phyloP scores from a whole-genome alignment of 2,113 vertebrate genomes.

The Lepus americanus region DNA sequence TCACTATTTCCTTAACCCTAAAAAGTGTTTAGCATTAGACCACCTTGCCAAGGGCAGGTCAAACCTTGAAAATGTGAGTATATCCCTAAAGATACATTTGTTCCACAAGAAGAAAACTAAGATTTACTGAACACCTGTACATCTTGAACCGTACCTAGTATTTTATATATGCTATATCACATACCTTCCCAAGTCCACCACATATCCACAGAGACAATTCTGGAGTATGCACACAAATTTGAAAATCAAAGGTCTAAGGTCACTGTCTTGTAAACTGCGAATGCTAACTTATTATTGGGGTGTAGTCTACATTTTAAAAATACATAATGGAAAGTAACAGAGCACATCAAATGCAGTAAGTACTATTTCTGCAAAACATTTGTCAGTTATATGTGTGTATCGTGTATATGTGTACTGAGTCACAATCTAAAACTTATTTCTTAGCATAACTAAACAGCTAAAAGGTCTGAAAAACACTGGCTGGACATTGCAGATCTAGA shows the following conservation, averaged over 20 bases:
- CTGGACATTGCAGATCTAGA: slow-evolving; percentile 6
- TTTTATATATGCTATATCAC: not conserved
- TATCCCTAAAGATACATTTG: slow-evolving; percentile 9
- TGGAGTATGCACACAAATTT: slow-evolving; percentile 31
- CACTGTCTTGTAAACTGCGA: slow-evolving; percentile 39
- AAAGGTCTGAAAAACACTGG: slow-evolving; percentile 43
- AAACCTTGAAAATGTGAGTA: slow-evolving; percentile 36
- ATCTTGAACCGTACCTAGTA: not conserved
- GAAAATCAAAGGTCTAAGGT: slow-evolving; percentile 41
- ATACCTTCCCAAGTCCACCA: not conserved
- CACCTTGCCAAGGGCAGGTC: not conserved
- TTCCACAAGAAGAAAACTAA: slow-evolving; percentile 28
- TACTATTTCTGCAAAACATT: slow-evolving; percentile 4
- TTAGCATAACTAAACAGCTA: not conserved
- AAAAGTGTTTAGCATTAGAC: not conserved
- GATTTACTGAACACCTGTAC: slow-evolving; percentile 36
- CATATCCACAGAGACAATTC: slow-evolving; percentile 5
- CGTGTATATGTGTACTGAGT: not conserved
- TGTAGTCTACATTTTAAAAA: not conserved
- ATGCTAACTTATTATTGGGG: slow-evolving; percentile 41
- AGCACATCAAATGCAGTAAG: not conserved
- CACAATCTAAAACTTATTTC: slow-evolving; percentile 54
- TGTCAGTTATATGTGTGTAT: slow-evolving; percentile 20
- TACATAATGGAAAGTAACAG: not conserved
- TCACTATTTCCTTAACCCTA: slow-evolving; percentile 5